Conservation (phyloP, 2,888 invertebrate genomes). For the Hermaeophaga mercurialis region DNA sequence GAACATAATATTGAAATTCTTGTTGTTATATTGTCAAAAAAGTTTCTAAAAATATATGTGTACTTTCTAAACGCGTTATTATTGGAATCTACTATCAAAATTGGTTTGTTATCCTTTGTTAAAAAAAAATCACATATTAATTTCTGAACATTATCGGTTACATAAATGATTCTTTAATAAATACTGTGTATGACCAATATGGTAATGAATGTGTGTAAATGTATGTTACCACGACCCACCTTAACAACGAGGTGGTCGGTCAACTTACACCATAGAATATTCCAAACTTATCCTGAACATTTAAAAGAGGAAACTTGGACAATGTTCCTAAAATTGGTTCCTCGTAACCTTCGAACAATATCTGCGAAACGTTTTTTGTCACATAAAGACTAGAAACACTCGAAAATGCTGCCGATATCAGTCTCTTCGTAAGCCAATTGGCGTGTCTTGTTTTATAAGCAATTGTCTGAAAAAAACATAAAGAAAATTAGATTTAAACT, state of each 20-base stretch:
- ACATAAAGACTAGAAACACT: constrained; percentile 58
- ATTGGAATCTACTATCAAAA: no score
- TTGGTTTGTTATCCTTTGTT: no score
- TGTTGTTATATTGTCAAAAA: no score
- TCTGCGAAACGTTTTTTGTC: constrained; percentile 68
- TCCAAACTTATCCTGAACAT: constrained; percentile 79
- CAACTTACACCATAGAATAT: constrained; percentile 75
- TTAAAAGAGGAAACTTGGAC: constrained; percentile 61
- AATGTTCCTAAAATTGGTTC: constrained; percentile 74
- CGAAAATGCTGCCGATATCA: constrained; percentile 60
- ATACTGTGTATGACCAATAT: no score
- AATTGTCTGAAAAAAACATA: constrained; percentile 60
- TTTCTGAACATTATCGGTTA: no score
- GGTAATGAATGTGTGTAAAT: no score
- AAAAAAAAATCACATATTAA: no score
- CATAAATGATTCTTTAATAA: no score
- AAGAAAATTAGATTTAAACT: constrained; percentile 6
- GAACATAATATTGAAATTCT: no score
- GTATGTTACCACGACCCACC: not conserved
- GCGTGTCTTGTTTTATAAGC: constrained; percentile 65
- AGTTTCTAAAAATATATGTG: no score
- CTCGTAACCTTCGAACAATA: constrained; percentile 81
- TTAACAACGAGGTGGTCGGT: not conserved
- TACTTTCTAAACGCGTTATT: no score
- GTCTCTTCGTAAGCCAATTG: constrained; percentile 62